Base-by-base conservation (phyloP, 2,797 vertebrate genomes). In the Lindbergichthys nudifrons region DNA sequence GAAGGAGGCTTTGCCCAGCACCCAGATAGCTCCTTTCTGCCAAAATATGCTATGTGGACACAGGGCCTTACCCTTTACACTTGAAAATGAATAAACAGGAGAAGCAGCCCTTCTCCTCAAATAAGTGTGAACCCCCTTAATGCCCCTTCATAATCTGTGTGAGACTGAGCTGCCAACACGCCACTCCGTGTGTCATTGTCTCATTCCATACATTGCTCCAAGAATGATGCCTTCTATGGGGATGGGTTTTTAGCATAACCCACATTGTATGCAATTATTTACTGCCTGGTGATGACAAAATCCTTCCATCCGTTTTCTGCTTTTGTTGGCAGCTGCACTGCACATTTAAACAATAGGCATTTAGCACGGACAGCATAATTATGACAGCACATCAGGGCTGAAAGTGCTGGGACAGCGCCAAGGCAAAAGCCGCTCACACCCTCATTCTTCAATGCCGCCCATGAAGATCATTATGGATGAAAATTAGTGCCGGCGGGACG, bases 291-390 rank as follows among this genome's bases (percentile, higher is more conserved):
- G 81, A 84, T 74, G 66, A 81, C 72, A 87, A 93, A 91, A 90
- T 80, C 80, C 80, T 56, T 81, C 78, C 11, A 65, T 81, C 75
- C 11, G 64, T 92, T 90, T 90, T 86, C 71, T 82, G 79, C 81
- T 84, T 88, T 89, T 84, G 84, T 92, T 86, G 80, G 88, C 88
- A 87, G 81, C 77, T 52, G 72, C 79, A 70, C 56, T 72, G 81
- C 85, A 84, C 85, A 88, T 90, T 82, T 81, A 82, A 81, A 92
- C 89, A 93, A 89, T 89, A 87, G 92, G 82, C 81, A 81, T 93
- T 91, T 88, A 89, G 87, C 90, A 89, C 23, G 66, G 89, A 85
- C 89, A 84, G 85, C 87, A 79, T 93, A 88, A 92, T 93, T 91
- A 90, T 90, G 91, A 90, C 84, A 86, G 83, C 87, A 80, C 88